A percentile compares a stretch with the other conserved stretches of the same genome.
Evolutionary conservation across 1,140 invertebrate species (phyloP).

Genomic region (Leptestheria dahalacensis): DNA sequence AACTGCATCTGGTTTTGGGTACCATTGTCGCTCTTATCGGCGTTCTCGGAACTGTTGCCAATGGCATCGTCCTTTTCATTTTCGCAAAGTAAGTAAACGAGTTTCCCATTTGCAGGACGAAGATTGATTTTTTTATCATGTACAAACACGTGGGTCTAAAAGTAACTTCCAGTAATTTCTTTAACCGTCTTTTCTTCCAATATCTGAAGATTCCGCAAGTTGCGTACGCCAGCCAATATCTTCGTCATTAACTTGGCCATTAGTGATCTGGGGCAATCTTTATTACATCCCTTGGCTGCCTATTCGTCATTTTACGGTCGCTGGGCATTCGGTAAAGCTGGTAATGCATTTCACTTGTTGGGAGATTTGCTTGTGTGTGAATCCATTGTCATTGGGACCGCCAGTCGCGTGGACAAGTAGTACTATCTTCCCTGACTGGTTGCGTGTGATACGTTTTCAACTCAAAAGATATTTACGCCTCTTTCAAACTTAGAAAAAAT

Average conservation of each 20-base stretch:
- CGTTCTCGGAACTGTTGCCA: slow-evolving; percentile 24
- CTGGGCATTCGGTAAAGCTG: slow-evolving; percentile 25
- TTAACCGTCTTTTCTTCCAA: no score
- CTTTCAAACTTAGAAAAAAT: no score
- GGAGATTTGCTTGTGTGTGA: no score
- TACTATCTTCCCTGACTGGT: no score
- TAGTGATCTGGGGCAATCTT: slow-evolving; percentile 26
- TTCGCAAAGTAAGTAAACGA: slow-evolving; percentile 29
- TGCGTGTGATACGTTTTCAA: no score
- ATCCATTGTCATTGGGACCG: no score
- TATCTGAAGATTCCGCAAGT: slow-evolving; percentile 24
- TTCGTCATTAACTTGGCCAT: slow-evolving; percentile 30
- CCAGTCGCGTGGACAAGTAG: no score
- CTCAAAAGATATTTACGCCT: no score
- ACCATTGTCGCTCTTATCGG: slow-evolving; percentile 25
- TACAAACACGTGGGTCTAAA: no score
- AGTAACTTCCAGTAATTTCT: no score
- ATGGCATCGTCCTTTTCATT: slow-evolving; percentile 28
- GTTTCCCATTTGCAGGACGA: no score
- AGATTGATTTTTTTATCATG: no score
- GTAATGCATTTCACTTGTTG: background rate
- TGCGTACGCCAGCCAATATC: slow-evolving; percentile 27
- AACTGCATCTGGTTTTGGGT: slow-evolving; percentile 24
- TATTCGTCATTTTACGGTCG: slow-evolving; percentile 27
- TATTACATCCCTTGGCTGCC: slow-evolving; percentile 29